Base-by-base conservation (phyloP, 2,888 invertebrate species). In the Polydrusus pterygomalis region DNA sequence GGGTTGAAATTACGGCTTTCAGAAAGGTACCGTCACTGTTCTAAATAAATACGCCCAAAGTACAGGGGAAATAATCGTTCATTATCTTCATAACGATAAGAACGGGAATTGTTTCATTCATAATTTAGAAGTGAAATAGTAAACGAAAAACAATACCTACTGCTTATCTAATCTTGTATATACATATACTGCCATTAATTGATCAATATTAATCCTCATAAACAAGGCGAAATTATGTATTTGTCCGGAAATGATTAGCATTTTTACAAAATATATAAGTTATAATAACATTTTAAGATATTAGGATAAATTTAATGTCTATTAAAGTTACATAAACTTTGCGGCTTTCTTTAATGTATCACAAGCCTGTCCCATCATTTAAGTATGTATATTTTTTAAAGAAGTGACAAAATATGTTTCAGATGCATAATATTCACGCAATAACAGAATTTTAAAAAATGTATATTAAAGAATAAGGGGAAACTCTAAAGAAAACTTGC, bases 81-180 rank as follows among this genome's bases (percentile, higher is more conserved):
- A 20, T 67, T 72, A 72, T 72, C 67, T 54, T 20, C 13, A 81
- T 65, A 43, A 25, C 13, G 65, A 65, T 62, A 47, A 62, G 45
- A 70, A 56, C 45, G 47, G 60, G 80, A 58, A 63, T 63, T 74
- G 62, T 63, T 74, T 69, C 74, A 74, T 74, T 74, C 74, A 74
- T 67, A 74, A 67, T 68, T 62, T 62, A 30, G 49, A 18, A 68
- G 47, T 63, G 68, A 68, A 71, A 74, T 73, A 67, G 67, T 67
- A 56, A 68, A 74, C 60, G 74, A 74, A 67, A 68, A 74, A 74
- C 74, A 74, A 68, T 60, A 51, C 62, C 40, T 25, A n/a, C 68
- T 13, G 15, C 45, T 68, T 74, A 74, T 74, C 74, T 74, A 74
- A 74, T 74, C 68, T 67, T 25, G 11, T 68, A 74, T 74, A 68